Percentiles rank a stretch among this genome's conserved stretches.
phyloP scores from a whole-genome alignment of 2,888 invertebrate species.

The Oligia latruncula region DNA sequence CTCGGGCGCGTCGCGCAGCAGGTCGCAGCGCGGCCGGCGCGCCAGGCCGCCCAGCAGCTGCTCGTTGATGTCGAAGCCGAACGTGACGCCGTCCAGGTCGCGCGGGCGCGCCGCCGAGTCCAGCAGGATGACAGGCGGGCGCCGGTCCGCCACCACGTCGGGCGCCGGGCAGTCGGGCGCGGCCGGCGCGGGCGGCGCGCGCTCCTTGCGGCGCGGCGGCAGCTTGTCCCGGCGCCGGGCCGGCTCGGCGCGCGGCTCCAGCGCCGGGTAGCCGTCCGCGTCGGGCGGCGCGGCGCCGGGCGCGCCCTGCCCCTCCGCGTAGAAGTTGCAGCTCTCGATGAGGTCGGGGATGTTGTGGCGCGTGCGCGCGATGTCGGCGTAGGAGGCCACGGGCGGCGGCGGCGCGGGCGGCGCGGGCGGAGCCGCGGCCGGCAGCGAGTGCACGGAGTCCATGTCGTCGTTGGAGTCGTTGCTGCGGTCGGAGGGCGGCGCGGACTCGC shows the following conservation, averaged over 20 bases:
- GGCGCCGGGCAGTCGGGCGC: constrained; percentile 79
- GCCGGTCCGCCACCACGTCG: constrained; percentile 85
- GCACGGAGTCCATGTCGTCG: constrained; percentile 95
- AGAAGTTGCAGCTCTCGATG: constrained; percentile 89
- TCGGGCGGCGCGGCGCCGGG: constrained; percentile 53
- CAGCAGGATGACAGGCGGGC: constrained; percentile 94
- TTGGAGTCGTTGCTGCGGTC: constrained; percentile 96
- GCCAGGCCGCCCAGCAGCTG: constrained; percentile 90
- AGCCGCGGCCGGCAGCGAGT: constrained; percentile 93
- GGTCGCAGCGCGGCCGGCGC: constrained; percentile 76
- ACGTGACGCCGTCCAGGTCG: constrained; percentile 93
- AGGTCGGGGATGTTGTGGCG: constrained; percentile 88
- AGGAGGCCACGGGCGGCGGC: constrained; percentile 91
- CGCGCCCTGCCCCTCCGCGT: constrained; percentile 78
- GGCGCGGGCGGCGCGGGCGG: constrained; percentile 87
- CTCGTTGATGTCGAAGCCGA: constrained; percentile 95
- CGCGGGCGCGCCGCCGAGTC: constrained; percentile 89
- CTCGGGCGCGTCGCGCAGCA: constrained; percentile 73
- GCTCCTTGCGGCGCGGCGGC: constrained; percentile 45
- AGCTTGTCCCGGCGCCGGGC: constrained; percentile 62
- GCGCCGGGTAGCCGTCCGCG: constrained; percentile 70
- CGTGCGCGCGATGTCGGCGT: constrained; percentile 95
- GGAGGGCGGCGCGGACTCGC: constrained; percentile 92
- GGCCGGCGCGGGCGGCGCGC: constrained; percentile 63
- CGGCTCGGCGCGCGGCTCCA: constrained; percentile 65